Evolutionary conservation across 2,888 invertebrate genomes (phyloP).

Genomic region (Lycophotia porphyrea): DNA sequence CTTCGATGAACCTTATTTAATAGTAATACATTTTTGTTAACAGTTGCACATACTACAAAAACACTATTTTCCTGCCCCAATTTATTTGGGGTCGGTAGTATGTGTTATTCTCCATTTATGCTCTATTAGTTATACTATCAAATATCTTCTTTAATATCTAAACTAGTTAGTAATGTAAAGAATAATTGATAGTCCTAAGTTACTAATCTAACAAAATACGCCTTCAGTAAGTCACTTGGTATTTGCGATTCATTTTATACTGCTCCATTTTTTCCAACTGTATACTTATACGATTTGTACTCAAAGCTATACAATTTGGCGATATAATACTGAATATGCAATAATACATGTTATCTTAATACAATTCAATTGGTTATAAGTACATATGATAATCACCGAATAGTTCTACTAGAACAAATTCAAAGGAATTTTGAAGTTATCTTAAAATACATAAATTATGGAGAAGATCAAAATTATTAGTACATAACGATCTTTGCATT

Average conservation of each 20-base stretch:
- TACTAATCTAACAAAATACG: background rate
- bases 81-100: background rate
- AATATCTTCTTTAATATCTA: conserved; percentile 60
- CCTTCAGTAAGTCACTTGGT: background rate
- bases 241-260: background rate
- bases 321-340: conserved; percentile 74
- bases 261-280: conserved; percentile 41
- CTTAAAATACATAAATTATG: conserved; percentile 39
- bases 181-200: conserved; percentile 54
- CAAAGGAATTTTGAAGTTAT: conserved; percentile 32
- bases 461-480: conserved; percentile 29
- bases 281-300: conserved; percentile 57
- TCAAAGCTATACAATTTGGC: conserved; percentile 74
- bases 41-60: conserved; percentile 15
- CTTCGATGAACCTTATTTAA: background rate
- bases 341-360: conserved; percentile 64
- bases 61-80: background rate
- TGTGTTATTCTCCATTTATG: background rate
- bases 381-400: conserved; percentile 33
- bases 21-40: background rate
- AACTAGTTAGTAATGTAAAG: conserved; percentile 55
- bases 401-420: conserved; percentile 30
- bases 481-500: conserved; percentile 11
- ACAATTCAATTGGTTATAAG: conserved; percentile 45
- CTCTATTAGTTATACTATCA: conserved; percentile 38